Conservation (phyloP, 2,797 vertebrate species). For the Rhinella marina region DNA sequence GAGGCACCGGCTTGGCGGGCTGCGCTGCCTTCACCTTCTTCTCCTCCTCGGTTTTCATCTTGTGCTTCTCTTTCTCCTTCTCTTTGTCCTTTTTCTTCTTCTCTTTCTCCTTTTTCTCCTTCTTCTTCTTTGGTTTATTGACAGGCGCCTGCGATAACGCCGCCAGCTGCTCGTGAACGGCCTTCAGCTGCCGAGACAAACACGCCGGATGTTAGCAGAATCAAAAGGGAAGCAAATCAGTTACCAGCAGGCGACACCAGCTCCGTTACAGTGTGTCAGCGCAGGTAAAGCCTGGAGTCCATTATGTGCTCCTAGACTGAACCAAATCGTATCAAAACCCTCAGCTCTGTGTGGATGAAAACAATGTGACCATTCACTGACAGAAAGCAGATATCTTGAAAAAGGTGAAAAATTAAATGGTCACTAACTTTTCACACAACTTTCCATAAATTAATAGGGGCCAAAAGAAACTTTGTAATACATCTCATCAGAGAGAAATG, state of each 20-base stretch:
- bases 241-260: not conserved
- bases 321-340: not conserved
- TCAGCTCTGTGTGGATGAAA: not conserved
- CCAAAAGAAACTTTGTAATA: too few relatives aligned
- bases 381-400: too few relatives aligned
- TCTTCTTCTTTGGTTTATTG: constrained; percentile 90
- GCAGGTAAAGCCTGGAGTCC: not conserved
- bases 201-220: too few relatives aligned
- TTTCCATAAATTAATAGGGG: too few relatives aligned
- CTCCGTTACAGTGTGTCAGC: not conserved
- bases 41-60: constrained; percentile 84
- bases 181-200: constrained; percentile 80
- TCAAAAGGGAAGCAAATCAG: too few relatives aligned
- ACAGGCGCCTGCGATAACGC: constrained; percentile 86
- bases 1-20: constrained; percentile 80
- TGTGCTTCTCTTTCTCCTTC: constrained; percentile 73
- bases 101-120: constrained; percentile 85
- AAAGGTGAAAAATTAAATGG: too few relatives aligned
- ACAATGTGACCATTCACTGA: too few relatives aligned
- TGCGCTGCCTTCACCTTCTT: constrained; percentile 85
- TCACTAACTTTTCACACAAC: too few relatives aligned
- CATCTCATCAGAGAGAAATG: too few relatives aligned
- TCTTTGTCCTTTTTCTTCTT: constrained; percentile 79
- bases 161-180: constrained; percentile 87
- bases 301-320: not conserved